Evolutionary conservation across 2,797 vertebrate species (phyloP).

Genomic region (Lophius americanus): DNA sequence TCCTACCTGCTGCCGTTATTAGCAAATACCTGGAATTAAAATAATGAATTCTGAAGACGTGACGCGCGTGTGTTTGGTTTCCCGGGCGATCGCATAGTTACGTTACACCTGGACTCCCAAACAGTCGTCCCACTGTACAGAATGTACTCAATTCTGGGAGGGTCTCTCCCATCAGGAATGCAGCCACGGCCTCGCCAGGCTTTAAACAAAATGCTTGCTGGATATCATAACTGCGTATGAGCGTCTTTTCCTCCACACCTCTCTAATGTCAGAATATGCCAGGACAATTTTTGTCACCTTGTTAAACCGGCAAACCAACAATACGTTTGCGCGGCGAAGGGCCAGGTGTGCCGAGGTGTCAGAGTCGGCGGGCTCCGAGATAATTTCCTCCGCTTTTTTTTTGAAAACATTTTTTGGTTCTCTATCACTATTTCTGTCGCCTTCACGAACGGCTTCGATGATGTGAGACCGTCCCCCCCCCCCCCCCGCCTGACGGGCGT

Average conservation of each 20-base stretch:
- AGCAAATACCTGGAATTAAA: not conserved
- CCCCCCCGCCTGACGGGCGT: no score
- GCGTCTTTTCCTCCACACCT: not conserved
- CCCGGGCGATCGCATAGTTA: not conserved
- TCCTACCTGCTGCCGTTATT: not conserved
- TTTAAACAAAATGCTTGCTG: not conserved
- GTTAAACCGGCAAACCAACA: not conserved
- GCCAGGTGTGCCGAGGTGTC: slow-evolving; percentile 1
- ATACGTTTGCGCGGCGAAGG: not conserved
- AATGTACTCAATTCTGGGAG: not conserved
- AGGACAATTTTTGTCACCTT: not conserved
- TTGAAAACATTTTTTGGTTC: not conserved
- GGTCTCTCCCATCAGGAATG: not conserved
- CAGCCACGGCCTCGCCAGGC: not conserved
- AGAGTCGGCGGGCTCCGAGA: not conserved
- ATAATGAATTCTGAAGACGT: not conserved
- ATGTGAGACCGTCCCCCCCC: not conserved
- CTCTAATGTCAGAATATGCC: not conserved
- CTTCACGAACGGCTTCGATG: not conserved
- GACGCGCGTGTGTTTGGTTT: slow-evolving; percentile 9
- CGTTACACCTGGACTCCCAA: slow-evolving; percentile 15
- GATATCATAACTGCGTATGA: not conserved
- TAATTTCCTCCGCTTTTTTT: not conserved
- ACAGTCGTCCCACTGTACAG: not conserved
- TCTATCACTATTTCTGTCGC: not conserved